Percentiles rank a stretch among this genome's conserved stretches.
phyloP scores from a whole-genome alignment of 1,140 invertebrate genomes.

The Caenorhabditis briggsae region DNA sequence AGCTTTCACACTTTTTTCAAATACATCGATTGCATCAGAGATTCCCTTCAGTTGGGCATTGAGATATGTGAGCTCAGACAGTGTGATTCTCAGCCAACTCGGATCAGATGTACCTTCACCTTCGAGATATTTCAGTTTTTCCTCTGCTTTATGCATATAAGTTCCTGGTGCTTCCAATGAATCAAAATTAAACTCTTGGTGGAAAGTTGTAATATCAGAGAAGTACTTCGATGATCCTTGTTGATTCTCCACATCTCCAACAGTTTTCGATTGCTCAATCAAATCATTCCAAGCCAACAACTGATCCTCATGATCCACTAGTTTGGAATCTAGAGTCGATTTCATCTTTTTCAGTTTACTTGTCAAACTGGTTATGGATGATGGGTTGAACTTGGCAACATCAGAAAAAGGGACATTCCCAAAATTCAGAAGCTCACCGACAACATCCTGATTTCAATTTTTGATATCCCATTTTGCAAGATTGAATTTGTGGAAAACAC shows the following conservation, averaged over 20 bases:
- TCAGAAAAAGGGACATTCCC: not conserved
- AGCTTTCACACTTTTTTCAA: no score
- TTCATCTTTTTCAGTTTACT: not conserved
- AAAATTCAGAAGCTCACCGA: conserved; percentile 1
- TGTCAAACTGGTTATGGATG: not conserved
- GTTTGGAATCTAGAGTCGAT: not conserved
- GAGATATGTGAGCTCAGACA: no score
- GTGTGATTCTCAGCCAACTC: no score
- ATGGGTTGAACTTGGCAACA: not conserved
- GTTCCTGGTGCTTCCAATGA: not conserved
- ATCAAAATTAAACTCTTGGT: not conserved
- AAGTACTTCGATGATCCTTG: not conserved
- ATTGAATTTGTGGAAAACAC: no score
- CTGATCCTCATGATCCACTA: not conserved
- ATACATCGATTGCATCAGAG: no score
- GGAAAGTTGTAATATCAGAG: not conserved
- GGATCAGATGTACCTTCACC: no score
- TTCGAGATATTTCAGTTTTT: no score
- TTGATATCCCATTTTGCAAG: no score
- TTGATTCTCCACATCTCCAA: not conserved
- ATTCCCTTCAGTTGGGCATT: no score
- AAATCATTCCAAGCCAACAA: not conserved
- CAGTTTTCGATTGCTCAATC: not conserved
- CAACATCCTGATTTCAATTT: not conserved
- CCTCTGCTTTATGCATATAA: no score